phyloP scores from a whole-genome alignment of 2,888 invertebrate species.

The Pyrrhia umbra region DNA sequence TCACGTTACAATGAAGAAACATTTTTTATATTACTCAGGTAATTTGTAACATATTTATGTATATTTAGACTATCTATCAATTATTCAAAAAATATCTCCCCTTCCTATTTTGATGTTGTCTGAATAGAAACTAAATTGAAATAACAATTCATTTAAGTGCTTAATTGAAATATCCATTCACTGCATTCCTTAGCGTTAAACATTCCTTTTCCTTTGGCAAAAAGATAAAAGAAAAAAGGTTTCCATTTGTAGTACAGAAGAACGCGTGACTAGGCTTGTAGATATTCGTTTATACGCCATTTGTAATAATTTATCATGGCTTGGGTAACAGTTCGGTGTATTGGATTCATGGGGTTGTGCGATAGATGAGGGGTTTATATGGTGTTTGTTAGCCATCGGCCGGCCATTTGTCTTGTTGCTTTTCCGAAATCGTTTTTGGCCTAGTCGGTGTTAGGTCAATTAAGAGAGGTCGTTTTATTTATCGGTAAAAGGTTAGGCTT shows the following conservation, averaged over 20 bases:
- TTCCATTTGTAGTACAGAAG: not conserved
- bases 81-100: too few relatives aligned
- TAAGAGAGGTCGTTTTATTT: not conserved
- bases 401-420: constrained; percentile 30
- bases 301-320: constrained; percentile 43
- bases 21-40: too few relatives aligned
- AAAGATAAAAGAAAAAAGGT: not conserved
- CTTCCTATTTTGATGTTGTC: too few relatives aligned
- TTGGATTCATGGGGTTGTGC: constrained; percentile 24
- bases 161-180: constrained; percentile 1
- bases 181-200: not conserved
- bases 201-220: not conserved
- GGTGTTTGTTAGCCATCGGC: constrained; percentile 33
- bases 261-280: not conserved
- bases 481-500: not conserved
- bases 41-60: too few relatives aligned
- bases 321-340: constrained; percentile 29
- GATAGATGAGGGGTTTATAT: constrained; percentile 38
- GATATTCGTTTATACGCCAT: constrained; percentile 6
- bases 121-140: too few relatives aligned
- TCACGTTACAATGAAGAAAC: too few relatives aligned
- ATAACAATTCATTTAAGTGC: not conserved
- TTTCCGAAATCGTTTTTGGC: not conserved
- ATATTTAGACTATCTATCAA: too few relatives aligned
- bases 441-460: not conserved